These are phyloP conservation scores for Chaetogeoica ovagalla DNA, from an alignment of 2,888 invertebrate genomes.

Conservation along the genomic window DNA sequence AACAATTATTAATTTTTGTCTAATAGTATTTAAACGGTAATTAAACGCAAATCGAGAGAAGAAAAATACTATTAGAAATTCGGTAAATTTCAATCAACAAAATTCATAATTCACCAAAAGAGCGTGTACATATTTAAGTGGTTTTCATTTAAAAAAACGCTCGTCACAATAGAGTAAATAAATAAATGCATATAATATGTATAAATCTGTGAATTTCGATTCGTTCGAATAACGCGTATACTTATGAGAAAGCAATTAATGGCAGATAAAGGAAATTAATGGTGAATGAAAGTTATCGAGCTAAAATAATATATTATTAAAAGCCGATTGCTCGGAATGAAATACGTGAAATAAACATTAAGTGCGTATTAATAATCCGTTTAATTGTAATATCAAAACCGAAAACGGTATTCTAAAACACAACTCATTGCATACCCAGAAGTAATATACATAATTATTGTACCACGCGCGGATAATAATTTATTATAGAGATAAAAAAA, in stretches of 20 bases:
- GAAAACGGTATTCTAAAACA: no score
- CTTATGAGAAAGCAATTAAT: slow-evolving; percentile 7
- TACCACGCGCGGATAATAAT: no score
- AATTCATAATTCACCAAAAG: no score
- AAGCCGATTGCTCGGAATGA: neutral
- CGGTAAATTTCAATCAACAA: no score
- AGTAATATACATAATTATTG: no score
- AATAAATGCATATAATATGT: neutral
- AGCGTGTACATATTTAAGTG: neutral
- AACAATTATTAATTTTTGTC: no score
- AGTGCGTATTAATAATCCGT: neutral
- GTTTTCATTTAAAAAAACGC: neutral
- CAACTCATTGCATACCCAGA: neutral
- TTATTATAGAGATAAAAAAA: no score
- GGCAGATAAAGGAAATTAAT: neutral
- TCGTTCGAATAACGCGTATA: neutral
- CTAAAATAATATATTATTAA: neutral
- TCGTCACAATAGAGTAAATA: neutral
- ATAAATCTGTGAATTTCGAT: slow-evolving; percentile 6
- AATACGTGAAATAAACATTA: neutral
- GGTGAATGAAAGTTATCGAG: neutral
- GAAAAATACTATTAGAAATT: no score
- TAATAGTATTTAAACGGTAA: no score
- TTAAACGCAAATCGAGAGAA: no score
- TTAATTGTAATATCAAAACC: neutral